These are phyloP conservation scores for Crypturellus undulatus DNA, from an alignment of 2,113 vertebrate genomes.

Conservation along the genomic window DNA sequence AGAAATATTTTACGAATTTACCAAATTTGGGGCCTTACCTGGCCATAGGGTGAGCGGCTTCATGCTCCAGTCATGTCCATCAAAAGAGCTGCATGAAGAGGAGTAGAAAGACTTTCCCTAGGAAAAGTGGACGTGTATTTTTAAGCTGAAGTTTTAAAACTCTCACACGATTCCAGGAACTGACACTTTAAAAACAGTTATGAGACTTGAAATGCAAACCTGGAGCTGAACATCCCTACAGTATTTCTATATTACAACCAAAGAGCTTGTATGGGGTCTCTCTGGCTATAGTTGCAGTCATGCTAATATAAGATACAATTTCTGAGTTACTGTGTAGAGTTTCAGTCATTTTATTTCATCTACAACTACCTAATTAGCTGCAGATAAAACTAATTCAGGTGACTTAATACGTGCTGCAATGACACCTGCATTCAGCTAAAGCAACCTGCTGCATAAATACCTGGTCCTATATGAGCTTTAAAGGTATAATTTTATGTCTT, in stretches of 20 bases:
- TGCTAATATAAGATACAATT: not conserved
- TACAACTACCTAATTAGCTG: not conserved
- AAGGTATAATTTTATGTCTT: not conserved
- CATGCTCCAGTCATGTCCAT: not conserved
- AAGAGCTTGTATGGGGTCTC: not conserved
- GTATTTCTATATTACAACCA: rapidly evolving
- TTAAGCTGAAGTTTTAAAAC: not conserved
- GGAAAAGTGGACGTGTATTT: rapidly evolving
- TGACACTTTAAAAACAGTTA: not conserved
- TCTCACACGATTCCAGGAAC: not conserved
- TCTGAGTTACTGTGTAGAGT: not conserved
- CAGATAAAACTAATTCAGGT: not conserved
- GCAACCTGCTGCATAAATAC: not conserved
- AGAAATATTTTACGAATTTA: rapidly evolving
- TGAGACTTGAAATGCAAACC: rapidly evolving
- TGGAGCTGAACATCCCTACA: too few relatives aligned
- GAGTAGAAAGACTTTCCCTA: not conserved
- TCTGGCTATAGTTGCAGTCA: not conserved
- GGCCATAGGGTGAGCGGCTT: not conserved
- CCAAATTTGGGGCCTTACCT: not conserved
- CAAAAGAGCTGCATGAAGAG: not conserved
- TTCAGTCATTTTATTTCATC: not conserved
- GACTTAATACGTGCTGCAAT: not conserved
- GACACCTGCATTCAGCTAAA: not conserved
- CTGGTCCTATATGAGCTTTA: not conserved